Conservation (phyloP, 2,113 vertebrate species). For the Benitochromis conjunctus region DNA sequence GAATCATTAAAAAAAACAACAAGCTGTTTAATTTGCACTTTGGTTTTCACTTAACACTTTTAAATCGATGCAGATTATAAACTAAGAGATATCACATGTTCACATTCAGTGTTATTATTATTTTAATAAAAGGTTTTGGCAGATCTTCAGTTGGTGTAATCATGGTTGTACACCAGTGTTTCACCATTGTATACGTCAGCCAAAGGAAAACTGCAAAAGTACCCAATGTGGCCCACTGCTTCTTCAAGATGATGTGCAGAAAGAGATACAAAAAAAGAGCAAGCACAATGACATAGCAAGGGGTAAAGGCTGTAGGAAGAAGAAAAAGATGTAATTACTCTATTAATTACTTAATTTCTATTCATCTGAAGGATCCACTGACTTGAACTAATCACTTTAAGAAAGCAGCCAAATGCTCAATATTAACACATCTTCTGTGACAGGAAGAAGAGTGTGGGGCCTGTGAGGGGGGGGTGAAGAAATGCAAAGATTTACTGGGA, state of each 20-base stretch:
- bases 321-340: conserved; percentile 59
- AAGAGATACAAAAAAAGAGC: background rate
- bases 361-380: conserved; percentile 60
- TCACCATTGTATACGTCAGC: background rate
- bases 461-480: conserved; percentile 29
- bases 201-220: background rate
- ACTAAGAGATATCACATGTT: background rate
- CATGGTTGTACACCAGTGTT: background rate
- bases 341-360: conserved; percentile 71
- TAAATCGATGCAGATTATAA: background rate
- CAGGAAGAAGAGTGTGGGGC: conserved; percentile 29
- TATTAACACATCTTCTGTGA: conserved; percentile 69
- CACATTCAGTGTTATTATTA: background rate
- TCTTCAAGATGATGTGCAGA: background rate
- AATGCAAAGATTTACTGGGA: conserved; percentile 41
- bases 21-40: background rate
- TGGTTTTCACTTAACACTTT: background rate
- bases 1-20: background rate
- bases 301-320: conserved; percentile 33
- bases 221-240: background rate
- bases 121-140: background rate
- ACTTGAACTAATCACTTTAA: conserved; percentile 61
- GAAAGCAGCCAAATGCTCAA: conserved; percentile 60
- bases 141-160: background rate
- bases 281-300: conserved; percentile 31